Evolutionary conservation across 2,797 vertebrate species (phyloP), one percentile per base, ranked within the genome.

Genomic region (Morus bassanus): DNA sequence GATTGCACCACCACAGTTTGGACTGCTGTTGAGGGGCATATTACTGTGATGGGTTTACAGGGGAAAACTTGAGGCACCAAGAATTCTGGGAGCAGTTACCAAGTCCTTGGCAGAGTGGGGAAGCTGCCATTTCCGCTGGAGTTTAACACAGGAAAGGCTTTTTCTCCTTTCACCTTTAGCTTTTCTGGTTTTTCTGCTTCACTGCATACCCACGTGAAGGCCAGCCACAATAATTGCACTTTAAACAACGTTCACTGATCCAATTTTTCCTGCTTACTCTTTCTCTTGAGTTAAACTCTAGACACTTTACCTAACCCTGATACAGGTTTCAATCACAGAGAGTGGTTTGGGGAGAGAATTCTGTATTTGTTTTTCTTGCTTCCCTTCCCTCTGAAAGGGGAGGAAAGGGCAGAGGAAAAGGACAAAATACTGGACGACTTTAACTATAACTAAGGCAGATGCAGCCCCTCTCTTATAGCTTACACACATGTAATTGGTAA

Each of bases 401-500:
- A 89, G 28, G 23, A 91, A 89, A 35, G 35, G 65, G 10, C 46
- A 91, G 30, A 86, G 93, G 65, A 83, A 65, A 89, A 90, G 64
- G 56, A 61, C 24, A 59, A 93, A 92, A 28, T 63, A 56, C 27
- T 77, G 74, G 21, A 72, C 2, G 0, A 63, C 60, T 96, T 77
- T 69, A 87, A 85, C 67, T 78, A 57, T 10, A 90, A 50, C 59
- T 75, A 65, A 82, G 76, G 61, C 67, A 96, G 65, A 73, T 60
- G 67, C 53, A 56, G 14, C 53, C 57, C 51, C 27, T 95, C 75
- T 75, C 76, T 50, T 84, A 85, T 5, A 87, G 79, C 76, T 82
- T 69, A 59, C 88, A 85, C 87, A 89, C 68, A 70, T 60, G 64
- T 94, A 96, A 97, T 94, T 89, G 45, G 86, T 89, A 95, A 96